Evolutionary conservation across 2,888 invertebrate genomes (phyloP), one percentile per base, ranked within the genome.

Genomic region (Folsomia manolachei): DNA sequence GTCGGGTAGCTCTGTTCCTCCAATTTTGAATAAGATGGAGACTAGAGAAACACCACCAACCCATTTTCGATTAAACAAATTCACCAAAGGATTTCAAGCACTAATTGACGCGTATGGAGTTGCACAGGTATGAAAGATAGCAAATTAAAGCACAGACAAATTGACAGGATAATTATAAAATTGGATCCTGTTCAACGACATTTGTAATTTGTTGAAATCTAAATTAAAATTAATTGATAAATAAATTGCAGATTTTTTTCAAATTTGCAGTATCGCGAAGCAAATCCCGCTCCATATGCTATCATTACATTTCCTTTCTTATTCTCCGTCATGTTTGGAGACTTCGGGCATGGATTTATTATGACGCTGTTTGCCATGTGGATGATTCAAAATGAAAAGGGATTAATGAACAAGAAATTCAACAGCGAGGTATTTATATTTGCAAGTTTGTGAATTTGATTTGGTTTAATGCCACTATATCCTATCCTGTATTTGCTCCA

Each of bases 241-340:
- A n/a, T n/a, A n/a, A n/a, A n/a, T n/a, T n/a, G n/a, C n/a, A n/a
- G n/a, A n/a, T n/a, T n/a, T n/a, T n/a, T n/a, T n/a, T n/a, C n/a
- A n/a, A n/a, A n/a, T n/a, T n/a, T n/a, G n/a, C n/a, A n/a, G n/a
- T 67, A 67, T 21, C 62, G 79, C 14, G 80, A 80, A 69, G 79
- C 76, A 2, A 80, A 80, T 65, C 80, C 80, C 88, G 93, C 97
- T 0, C 95, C 95, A 0, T 98, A 95, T 85, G 95, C 97, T 0
- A 95, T 97, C 80, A 94, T 98, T 72, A 96, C 97, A 7, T 98
- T 98, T 85, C 97, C 97, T 72, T 98, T 98, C 86, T 86, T 98
- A 82, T 98, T 98, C 85, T 94, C 95, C 79, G 92, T 98, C 80
- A 98, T 98, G 97, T 98, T 98, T 86, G 97, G 98, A 18, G 98